A percentile compares a stretch with the other conserved stretches of the same genome.
Conservation (phyloP, 2,113 vertebrate species). For the Holacanthus passer region DNA sequence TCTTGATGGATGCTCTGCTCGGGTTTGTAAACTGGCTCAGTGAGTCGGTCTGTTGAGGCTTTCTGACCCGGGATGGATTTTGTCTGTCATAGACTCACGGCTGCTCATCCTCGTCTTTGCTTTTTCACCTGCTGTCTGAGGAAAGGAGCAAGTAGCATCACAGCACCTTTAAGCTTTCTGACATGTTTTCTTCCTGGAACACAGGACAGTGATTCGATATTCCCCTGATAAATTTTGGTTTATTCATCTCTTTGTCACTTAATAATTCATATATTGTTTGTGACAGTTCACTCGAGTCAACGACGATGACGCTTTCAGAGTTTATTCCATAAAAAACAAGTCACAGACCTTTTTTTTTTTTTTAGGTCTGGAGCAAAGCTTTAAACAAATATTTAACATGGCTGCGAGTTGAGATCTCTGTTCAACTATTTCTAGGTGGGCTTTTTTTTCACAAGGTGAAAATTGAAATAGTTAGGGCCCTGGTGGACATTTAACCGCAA, state of each 20-base stretch:
- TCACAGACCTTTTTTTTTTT: constrained; percentile 18
- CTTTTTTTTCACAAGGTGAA: constrained; percentile 71
- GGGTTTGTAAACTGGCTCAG: constrained; percentile 1
- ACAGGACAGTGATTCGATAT: constrained; percentile 20
- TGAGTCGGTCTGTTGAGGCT: neutral
- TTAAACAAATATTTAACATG: constrained; percentile 78
- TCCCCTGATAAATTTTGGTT: constrained; percentile 27
- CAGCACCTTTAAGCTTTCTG: constrained; percentile 33
- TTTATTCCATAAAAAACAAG: constrained; percentile 46
- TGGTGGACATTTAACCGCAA: constrained; percentile 67
- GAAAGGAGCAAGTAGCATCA: constrained; percentile 33
- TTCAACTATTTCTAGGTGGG: constrained; percentile 73
- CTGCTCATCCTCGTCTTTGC: constrained; percentile 12
- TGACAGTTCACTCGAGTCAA: constrained; percentile 49
- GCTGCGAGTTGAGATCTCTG: constrained; percentile 50
- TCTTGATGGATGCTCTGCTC: constrained; percentile 18
- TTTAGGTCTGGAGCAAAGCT: constrained; percentile 55
- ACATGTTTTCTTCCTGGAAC: constrained; percentile 52
- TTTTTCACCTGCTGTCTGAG: constrained; percentile 35
- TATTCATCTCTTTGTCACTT: constrained; percentile 41
- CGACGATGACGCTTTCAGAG: constrained; percentile 43
- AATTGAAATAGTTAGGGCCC: constrained; percentile 68
- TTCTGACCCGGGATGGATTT: constrained; percentile 16
- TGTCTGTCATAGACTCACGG: constrained; percentile 5
- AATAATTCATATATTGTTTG: constrained; percentile 48